Evolutionary conservation across 1,140 invertebrate genomes (phyloP), one percentile per base, ranked within the genome.

Genomic region (Periplaneta americana): DNA sequence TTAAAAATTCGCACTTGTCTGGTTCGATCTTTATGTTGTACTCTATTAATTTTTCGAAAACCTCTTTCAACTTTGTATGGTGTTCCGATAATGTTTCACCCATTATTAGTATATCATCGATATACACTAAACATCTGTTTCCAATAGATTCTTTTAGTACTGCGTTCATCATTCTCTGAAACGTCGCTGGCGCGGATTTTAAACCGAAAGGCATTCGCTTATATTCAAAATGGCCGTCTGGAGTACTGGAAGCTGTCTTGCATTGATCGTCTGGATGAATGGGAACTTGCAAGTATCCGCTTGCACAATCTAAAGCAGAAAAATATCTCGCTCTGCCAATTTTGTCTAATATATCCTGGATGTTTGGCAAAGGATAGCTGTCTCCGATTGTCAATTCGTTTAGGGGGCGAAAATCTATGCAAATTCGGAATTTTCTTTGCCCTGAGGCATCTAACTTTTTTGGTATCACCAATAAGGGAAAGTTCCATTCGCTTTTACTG

Each of bases 401-500:
- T 22, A 74, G 32, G 22, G 10, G 10, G 22, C 74, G 22, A 74
- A 74, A 74, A 74, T 74, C 74, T 28, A 28, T 28, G 32, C 10
- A 13, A 9, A 28, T 74, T 28, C 74, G n/a, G 10, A n/a, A n/a
- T n/a, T n/a, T n/a, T n/a, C n/a, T n/a, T n/a, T n/a, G n/a, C n/a
- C n/a, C n/a, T n/a, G n/a, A 74, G n/a, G 10, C 74, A 10, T 10
- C 74, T 10, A 13, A 10, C 74, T 28, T 10, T 13, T 74, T 28
- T 28, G 10, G 10, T n/a, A 39, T 37, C 11, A 80, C 79, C 57
- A 80, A 34, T n/a, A 81, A 39, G 5, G 80, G 80, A 36, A 48
- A 75, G 34, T 81, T 81, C 74, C 66, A 81, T 39, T 35, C 32
- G 11, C 79, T 80, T 31, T 22, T 32, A 33, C 74, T 75, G 15